Evolutionary conservation across 2,113 vertebrate species (phyloP), one percentile per base, ranked within the genome.

Genomic region (Cryptoleucopteryx plumbea): DNA sequence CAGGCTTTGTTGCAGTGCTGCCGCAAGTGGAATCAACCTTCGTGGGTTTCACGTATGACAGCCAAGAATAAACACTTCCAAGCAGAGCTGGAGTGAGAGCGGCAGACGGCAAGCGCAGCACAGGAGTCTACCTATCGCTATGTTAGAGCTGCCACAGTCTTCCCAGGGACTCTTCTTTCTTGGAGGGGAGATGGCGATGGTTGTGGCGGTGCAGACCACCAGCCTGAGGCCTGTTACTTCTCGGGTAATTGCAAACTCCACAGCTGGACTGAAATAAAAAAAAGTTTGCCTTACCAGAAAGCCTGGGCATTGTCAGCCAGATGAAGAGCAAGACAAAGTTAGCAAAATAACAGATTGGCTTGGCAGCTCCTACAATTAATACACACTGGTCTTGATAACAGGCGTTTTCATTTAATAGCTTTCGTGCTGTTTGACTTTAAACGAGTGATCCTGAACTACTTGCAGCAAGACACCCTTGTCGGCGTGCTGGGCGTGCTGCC

Each of bases 21-120:
- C 74, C 42, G 23, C 9, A 1, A 36, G 71, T 8, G 16, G 43
- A 77, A 53, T n/a, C 27, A 47, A 8, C 62, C 47, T 47, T 38
- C 12, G 3, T 0, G 2, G 40, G 40, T 81, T 59, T 71, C 1
- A 3, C 2, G 0, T 29, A 2, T 3, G 21, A 32, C 62, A 73
- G 62, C 23, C 16, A 34, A 65, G 45, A 77, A 34, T 7, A 38
- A 77, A n/a, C 1, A 0, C 25, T 48, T 71, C 40, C 23, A 53
- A 45, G 83, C 48, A 70, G 53, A 55, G 72, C 47, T 73, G 53
- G 19, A 48, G 82, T 1, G 1, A 55, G 15, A 47, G 71, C 36
- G 13, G 55, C 58, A 65, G 47, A 27, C 47, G 34, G 53, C 48
- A 50, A 58, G 55, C 7, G 1, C 0, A 3, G 77, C 50, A 17